Evolutionary conservation across 2,797 vertebrate genomes (phyloP).

Genomic region (Adelosebastes latens): DNA sequence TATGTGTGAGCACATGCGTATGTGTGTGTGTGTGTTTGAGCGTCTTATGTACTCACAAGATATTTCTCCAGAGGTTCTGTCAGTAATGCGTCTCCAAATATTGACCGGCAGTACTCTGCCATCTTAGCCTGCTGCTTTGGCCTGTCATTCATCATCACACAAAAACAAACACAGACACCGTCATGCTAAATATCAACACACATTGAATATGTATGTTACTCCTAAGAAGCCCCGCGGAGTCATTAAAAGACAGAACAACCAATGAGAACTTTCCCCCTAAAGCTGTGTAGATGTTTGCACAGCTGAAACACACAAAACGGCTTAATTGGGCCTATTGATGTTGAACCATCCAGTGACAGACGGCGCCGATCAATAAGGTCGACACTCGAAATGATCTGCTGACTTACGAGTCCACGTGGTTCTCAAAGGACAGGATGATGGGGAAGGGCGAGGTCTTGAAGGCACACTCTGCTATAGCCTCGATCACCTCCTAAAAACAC

Average conservation of each 20-base stretch:
- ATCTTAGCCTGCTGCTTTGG: slow-evolving; percentile 98
- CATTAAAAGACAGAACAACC: not conserved
- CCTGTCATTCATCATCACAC: slow-evolving; percentile 72
- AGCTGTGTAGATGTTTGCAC: not conserved
- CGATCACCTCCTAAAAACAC: slow-evolving; percentile 91
- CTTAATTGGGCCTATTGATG: not conserved
- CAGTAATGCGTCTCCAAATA: slow-evolving; percentile 95
- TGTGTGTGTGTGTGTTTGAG: no score
- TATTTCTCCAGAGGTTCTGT: slow-evolving; percentile 96
- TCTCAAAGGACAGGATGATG: slow-evolving; percentile 96
- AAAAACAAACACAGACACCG: slow-evolving; percentile 27
- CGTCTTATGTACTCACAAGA: slow-evolving; percentile 84
- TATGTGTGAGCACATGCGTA: not conserved
- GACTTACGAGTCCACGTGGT: slow-evolving; percentile 99
- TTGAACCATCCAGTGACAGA: not conserved
- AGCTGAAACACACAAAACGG: not conserved
- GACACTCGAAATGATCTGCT: not conserved
- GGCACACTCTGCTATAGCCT: slow-evolving; percentile 95
- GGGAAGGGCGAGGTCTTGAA: slow-evolving; percentile 98
- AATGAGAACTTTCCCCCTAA: not conserved
- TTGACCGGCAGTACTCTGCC: slow-evolving; percentile 97
- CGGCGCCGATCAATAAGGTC: slow-evolving; percentile 13
- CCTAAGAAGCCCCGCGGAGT: not conserved
- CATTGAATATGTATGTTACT: slow-evolving; percentile 13
- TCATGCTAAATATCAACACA: slow-evolving; percentile 20